Evolutionary conservation across 2,797 vertebrate species (phyloP), one percentile per base, ranked within the genome.

Genomic region (Atherinosoma microstoma): DNA sequence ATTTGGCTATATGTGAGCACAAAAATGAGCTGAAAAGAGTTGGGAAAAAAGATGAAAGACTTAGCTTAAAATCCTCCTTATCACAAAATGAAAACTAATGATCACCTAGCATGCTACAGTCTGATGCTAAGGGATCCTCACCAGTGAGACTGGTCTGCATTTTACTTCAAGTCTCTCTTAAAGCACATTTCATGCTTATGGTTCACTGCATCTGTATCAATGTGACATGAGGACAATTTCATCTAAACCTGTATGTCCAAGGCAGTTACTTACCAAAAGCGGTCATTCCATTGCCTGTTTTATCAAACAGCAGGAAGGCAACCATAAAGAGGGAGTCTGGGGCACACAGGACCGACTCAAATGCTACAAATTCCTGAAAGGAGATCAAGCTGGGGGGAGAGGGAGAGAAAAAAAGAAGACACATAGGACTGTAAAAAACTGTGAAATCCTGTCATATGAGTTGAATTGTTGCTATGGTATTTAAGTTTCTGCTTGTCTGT

Each of bases 261-360:
- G 27, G 58, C 56, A 36, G 24, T 38, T 62, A 84, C 94, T 95
- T 94, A 97, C 96, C 96, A 76, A 96, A 97, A 68, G 93, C 95
- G 70, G 95, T 92, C 92, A 95, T 92, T 91, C 95, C 95, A 81
- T 92, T 95, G 70, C 95, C 96, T 20, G 94, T 91, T 92, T 97
- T 96, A 92, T 97, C 96, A 82, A 97, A 97, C 53, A 97, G 94
- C 84, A 96, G 95, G 91, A 97, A 97, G 74, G 96, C 94, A 59
- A 97, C 96, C 91, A 96, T 91, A 87, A 96, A 96, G 86, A 96
- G 90, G 1, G 96, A 95, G 81, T 96, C 96, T 7, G 95, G 95
- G 78, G 95, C 94, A 35, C 96, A 96, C 36, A 96, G 93, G 86
- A 97, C 95, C 20, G 94, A 96, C 87, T 96, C 96, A 73, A 97